Percentiles rank a stretch among this genome's conserved stretches.
phyloP scores from a whole-genome alignment of 53 echinoderm and acorn worm species.

The Crossaster papposus region DNA sequence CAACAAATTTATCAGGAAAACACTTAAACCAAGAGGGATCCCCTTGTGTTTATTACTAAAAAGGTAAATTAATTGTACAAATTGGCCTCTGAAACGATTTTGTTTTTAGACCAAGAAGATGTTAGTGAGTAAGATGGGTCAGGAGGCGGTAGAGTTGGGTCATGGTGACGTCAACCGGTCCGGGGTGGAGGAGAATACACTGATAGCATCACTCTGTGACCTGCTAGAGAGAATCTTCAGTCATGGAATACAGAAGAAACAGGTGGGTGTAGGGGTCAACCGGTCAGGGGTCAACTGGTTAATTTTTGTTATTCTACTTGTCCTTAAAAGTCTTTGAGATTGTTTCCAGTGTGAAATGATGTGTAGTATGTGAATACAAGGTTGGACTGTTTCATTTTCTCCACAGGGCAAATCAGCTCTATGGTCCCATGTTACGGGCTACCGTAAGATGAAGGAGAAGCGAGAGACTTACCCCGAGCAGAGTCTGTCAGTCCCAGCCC shows the following conservation, averaged over 20 bases:
- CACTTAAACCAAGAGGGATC: too few species aligned
- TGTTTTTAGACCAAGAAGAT: conserved; percentile 91
- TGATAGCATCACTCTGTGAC: conserved; percentile 95
- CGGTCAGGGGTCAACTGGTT: too few species aligned
- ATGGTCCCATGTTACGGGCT: conserved; percentile 88
- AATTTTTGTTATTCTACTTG: neutral
- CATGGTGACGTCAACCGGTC: conserved; percentile 94
- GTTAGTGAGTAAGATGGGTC: conserved; percentile 98
- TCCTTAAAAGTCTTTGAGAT: neutral
- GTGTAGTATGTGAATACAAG: neutral
- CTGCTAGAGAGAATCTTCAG: conserved; percentile 95
- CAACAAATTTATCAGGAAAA: too few species aligned
- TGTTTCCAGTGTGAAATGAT: neutral
- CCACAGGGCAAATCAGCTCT: conserved; percentile 95
- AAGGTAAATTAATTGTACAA: neutral
- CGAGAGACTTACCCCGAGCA: conserved; percentile 41
- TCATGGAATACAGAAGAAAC: conserved; percentile 85
- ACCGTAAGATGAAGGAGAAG: conserved; percentile 74
- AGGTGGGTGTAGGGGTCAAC: conserved; percentile 60
- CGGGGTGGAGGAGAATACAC: conserved; percentile 96
- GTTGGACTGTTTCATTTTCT: conserved; percentile 17
- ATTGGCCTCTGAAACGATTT: neutral
- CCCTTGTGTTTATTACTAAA: neutral
- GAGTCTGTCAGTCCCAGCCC: conserved; percentile 37
- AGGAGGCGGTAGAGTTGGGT: conserved; percentile 96